Evolutionary conservation across 2,113 vertebrate species (phyloP).

Genomic region (Calypte anna): DNA sequence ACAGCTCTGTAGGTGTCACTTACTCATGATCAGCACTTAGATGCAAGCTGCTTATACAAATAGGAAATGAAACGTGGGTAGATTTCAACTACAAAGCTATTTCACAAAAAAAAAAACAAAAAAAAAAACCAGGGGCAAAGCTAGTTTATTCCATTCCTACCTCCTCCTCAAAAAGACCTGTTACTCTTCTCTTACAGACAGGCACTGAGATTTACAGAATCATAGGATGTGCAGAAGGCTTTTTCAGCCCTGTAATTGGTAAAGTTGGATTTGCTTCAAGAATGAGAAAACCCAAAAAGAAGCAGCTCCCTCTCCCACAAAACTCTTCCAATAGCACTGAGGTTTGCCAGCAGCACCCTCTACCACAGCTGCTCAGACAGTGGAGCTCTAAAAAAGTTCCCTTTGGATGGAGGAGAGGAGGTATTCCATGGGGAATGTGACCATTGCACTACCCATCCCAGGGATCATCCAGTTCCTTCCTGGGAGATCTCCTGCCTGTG

Average conservation of each 20-base stretch:
- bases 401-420: neutral
- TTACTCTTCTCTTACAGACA: neutral
- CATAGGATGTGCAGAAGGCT: neutral
- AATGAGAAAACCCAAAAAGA: neutral
- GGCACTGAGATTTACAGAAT: neutral
- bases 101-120: neutral
- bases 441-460: neutral
- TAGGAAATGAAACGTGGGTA: neutral
- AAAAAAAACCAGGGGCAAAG: neutral
- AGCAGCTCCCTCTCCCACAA: neutral
- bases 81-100: neutral
- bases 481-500: neutral
- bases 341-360: neutral
- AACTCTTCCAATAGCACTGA: neutral
- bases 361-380: neutral
- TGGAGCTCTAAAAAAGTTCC: neutral
- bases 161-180: neutral
- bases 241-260: neutral
- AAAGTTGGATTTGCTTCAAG: conserved; percentile 15
- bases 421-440: neutral
- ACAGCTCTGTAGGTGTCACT: neutral
- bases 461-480: neutral
- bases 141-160: neutral
- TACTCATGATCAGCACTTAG: neutral
- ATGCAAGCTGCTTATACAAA: neutral